Conservation (phyloP, 2,113 vertebrate genomes). For the Pygoscelis antarcticus region DNA sequence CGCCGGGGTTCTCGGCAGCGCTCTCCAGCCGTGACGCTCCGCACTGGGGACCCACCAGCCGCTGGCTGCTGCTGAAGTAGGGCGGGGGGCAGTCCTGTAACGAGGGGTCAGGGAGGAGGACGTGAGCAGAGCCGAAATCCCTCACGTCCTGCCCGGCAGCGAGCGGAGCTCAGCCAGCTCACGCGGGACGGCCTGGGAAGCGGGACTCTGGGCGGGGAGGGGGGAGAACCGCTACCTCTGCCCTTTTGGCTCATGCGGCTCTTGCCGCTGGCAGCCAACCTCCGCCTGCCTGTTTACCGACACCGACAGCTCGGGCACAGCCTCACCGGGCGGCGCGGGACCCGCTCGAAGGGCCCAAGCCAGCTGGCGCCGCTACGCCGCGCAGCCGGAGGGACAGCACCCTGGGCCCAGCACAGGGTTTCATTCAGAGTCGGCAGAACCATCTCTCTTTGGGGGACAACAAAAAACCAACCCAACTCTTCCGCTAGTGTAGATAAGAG, state of each 20-base stretch:
- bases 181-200: neutral
- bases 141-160: fast-evolving
- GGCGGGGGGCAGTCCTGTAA: constrained; percentile 72
- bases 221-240: neutral
- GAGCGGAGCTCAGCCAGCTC: neutral
- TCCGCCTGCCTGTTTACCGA: neutral
- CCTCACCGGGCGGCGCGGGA: fast-evolving
- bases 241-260: neutral
- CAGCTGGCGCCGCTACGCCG: neutral
- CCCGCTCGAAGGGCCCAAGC: neutral
- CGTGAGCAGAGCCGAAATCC: neutral
- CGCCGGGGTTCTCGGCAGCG: neutral
- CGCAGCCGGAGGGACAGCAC: neutral
- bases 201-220: neutral
- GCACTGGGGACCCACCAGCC: constrained; percentile 62
- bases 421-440: neutral
- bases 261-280: fast-evolving
- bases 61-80: constrained; percentile 82
- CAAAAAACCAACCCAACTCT: neutral
- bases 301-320: fast-evolving
- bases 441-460: neutral
- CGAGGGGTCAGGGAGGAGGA: neutral
- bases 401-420: neutral
- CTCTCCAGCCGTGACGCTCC: neutral
- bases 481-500: neutral